Conservation (phyloP, 2,888 invertebrate genomes). For the Lomographa bimaculata region DNA sequence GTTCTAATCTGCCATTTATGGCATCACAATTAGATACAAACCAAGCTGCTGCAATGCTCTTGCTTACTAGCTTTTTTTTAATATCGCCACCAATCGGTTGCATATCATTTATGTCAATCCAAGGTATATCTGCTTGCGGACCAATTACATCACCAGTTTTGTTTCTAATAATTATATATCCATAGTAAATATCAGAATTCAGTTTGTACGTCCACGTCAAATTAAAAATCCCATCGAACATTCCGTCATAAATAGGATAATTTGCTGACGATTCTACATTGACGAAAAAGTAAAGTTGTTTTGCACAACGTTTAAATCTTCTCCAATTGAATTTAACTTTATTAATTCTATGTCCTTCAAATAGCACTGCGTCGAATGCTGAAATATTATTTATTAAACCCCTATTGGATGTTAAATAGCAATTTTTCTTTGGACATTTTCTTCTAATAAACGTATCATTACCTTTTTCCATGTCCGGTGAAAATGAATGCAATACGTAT, state of each 20-base stretch:
- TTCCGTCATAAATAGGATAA: constrained; percentile 43
- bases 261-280: constrained; percentile 52
- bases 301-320: constrained; percentile 34
- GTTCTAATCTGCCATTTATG: constrained; percentile 40
- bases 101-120: constrained; percentile 45
- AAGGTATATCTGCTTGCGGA: constrained; percentile 44
- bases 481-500: constrained; percentile 46
- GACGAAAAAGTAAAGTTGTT: constrained; percentile 56
- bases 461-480: constrained; percentile 43
- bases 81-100: constrained; percentile 39
- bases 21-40: constrained; percentile 58
- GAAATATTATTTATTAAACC: constrained; percentile 38
- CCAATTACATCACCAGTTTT: constrained; percentile 35
- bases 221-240: constrained; percentile 53
- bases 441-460: constrained; percentile 44
- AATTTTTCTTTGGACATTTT: constrained; percentile 53
- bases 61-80: constrained; percentile 29
- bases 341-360: constrained; percentile 51
- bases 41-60: constrained; percentile 41
- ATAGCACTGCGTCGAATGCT: constrained; percentile 54
- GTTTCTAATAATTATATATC: constrained; percentile 50
- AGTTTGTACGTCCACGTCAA: constrained; percentile 68
- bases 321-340: no score
- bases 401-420: constrained; percentile 52
- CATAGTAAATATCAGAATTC: constrained; percentile 58